Evolutionary conservation across 2,888 invertebrate species (phyloP).

Genomic region (Cyclophora punctaria): DNA sequence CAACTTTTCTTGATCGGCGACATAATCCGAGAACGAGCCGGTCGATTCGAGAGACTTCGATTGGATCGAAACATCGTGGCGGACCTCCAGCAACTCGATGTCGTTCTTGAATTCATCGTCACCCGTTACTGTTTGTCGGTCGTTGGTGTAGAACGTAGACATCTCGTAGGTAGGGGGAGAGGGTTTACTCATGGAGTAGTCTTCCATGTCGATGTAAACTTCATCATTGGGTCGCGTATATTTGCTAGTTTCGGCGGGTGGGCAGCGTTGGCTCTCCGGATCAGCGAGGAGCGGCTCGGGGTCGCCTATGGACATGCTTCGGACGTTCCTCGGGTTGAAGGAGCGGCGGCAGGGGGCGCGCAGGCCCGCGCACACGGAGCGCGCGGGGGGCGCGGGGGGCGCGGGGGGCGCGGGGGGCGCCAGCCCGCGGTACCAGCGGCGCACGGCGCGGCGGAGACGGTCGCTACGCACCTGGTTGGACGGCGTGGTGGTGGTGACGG

Average conservation of each 20-base stretch:
- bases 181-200: no score
- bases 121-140: no score
- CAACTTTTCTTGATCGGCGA: constrained; percentile 37
- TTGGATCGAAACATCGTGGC: not conserved
- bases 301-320: constrained; percentile 44
- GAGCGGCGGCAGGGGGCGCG: constrained; percentile 13
- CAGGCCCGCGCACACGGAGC: constrained; percentile 1
- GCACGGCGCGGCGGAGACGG: constrained; percentile 7
- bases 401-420: constrained; percentile 1
- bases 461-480: constrained; percentile 69
- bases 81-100: no score
- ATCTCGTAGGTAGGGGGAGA: no score
- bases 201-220: no score
- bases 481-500: constrained; percentile 70
- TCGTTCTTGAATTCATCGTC: no score
- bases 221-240: no score
- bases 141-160: no score
- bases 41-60: constrained; percentile 3
- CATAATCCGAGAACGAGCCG: constrained; percentile 33
- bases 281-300: constrained; percentile 10
- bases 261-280: constrained; percentile 6
- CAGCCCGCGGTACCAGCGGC: constrained; percentile 2
- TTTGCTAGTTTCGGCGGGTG: no score
- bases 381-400: not conserved
- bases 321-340: constrained; percentile 46